Base-by-base conservation (phyloP, 2,888 invertebrate species). In the Ceriagrion tenellum region DNA sequence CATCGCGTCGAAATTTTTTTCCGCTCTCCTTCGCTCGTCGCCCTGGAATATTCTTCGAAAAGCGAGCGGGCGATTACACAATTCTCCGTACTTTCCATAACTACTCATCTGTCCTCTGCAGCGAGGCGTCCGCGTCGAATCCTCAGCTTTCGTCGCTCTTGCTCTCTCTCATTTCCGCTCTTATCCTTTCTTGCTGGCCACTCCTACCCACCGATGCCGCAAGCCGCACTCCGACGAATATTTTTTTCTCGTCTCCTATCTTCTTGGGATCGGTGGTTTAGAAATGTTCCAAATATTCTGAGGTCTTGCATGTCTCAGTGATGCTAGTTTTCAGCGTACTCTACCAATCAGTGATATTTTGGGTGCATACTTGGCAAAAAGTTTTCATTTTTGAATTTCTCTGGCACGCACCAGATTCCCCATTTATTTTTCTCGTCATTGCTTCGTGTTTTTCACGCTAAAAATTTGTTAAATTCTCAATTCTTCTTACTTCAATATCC, bases 61-160 rank as follows among this genome's bases (percentile, higher is more conserved):
- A 63, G 59, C 91, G 91, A 63, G 55, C 63, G 63, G 13, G 63
- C 47, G 91, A 91, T 91, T 91, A 91, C 91, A 69, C 59, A 91
- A 91, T 40, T 91, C 91, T 26, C 23, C 26, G 63, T 59, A 91
- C 63, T 59, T 91, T 26, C 63, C 40, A 35, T 63, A 63, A 91
- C 91, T 63, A 91, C 91, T 63, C 91, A 91, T 91, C 91, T 91
- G 55, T 55, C 81, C 81, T 35, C 16, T 16, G 3, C 10, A 35
- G 30, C 30, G 1, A 30, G 13, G 30, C 12, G 8, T 89, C 55
- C 55, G 89, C 55, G 55, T 81, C 35, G 81, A 81, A 81, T 81
- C 26, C 81, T 81, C 30, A 30, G 81, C 81, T 81, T 35, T 81
- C 35, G 18, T 81, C 81, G 16, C 35, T 26, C 30, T 81, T 26